A percentile compares a stretch with the other conserved stretches of the same genome.
phyloP scores from a whole-genome alignment of 2,888 invertebrate species.

The Lycia hirtaria region DNA sequence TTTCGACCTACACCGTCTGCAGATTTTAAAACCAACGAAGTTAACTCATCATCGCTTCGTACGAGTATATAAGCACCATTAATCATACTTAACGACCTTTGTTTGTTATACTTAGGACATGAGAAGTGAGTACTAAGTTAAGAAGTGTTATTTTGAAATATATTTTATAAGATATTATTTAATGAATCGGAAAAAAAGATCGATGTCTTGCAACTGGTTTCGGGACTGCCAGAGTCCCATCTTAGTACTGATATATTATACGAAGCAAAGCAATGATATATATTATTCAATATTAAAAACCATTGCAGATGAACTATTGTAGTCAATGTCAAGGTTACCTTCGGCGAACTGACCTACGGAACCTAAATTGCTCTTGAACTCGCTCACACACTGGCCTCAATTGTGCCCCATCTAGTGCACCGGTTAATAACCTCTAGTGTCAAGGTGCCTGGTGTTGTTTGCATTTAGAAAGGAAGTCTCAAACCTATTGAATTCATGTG shows the following conservation, averaged over 20 bases:
- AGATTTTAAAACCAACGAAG: conserved; percentile 5
- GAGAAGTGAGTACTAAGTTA: neutral
- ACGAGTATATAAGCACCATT: neutral
- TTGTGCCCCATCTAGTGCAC: conserved; percentile 82
- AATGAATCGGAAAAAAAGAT: too few species aligned
- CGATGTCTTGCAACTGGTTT: too few species aligned
- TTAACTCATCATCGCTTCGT: neutral
- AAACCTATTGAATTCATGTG: conserved; percentile 54
- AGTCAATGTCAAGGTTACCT: conserved; percentile 84
- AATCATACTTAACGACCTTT: neutral
- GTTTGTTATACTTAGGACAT: conserved; percentile 25
- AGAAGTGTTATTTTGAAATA: too few species aligned
- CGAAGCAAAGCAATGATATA: neutral
- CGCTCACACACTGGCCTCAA: conserved; percentile 85
- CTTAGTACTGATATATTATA: too few species aligned
- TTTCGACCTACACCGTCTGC: conserved; percentile 58
- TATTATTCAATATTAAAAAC: conserved; percentile 36
- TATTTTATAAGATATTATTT: too few species aligned
- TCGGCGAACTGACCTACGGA: conserved; percentile 85
- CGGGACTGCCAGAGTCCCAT: too few species aligned
- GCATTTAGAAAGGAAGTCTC: conserved; percentile 66
- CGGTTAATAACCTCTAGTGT: conserved; percentile 85
- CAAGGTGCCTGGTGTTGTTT: conserved; percentile 80
- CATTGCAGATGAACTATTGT: conserved; percentile 64
- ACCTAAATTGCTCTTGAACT: conserved; percentile 85